phyloP scores from a whole-genome alignment of 2,113 vertebrate genomes.

The Phalacrocorax carbo region DNA sequence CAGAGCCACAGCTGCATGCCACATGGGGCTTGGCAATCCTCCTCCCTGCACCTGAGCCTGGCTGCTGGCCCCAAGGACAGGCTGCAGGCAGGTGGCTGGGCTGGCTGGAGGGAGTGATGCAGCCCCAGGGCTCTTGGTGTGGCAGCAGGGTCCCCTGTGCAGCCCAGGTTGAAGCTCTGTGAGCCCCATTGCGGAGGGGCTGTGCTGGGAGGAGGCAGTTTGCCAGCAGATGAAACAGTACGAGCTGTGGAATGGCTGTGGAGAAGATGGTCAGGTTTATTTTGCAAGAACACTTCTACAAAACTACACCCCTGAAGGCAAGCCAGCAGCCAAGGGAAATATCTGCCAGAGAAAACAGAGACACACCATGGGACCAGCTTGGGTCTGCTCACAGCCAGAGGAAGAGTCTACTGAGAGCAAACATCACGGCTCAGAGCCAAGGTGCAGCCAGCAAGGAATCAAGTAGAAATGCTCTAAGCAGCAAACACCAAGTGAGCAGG shows the following conservation, averaged over 20 bases:
- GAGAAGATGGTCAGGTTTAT: background rate
- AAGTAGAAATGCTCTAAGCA: background rate
- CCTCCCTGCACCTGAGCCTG: background rate
- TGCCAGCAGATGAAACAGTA: accelerated
- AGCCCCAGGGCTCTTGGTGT: background rate
- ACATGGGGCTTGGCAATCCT: accelerated
- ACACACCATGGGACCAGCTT: background rate
- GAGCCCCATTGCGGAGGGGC: accelerated
- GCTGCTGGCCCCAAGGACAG: background rate
- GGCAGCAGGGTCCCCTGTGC: background rate
- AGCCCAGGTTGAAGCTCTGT: accelerated
- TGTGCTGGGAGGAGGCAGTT: background rate
- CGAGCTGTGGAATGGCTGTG: background rate
- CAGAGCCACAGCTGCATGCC: background rate
- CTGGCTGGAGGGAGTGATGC: background rate
- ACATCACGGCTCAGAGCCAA: background rate
- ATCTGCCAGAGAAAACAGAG: background rate
- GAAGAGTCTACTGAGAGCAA: background rate
- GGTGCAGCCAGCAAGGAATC: background rate
- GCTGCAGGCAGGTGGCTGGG: accelerated
- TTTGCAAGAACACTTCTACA: background rate
- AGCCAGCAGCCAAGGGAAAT: background rate
- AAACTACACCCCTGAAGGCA: conserved; percentile 3
- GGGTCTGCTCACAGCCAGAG: background rate
- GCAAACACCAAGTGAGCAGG: background rate